Evolutionary conservation across 1,140 invertebrate genomes (phyloP), one percentile per base, ranked within the genome.

Genomic region (Araneus ventricosus): DNA sequence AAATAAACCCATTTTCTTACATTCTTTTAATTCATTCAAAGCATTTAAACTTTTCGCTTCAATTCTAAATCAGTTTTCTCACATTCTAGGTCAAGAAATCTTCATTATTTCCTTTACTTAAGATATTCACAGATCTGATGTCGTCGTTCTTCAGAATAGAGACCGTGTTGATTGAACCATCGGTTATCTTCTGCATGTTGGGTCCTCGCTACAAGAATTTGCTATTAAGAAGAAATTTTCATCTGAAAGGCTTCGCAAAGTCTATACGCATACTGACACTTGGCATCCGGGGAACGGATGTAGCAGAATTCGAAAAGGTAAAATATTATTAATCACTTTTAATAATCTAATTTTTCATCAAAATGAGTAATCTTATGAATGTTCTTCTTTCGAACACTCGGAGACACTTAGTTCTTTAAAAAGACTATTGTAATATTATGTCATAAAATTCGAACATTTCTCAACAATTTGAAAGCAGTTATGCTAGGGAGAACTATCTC

Each of bases 171-270:
- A 41, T 89, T n/a, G 88, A 89, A 20, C 88, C 88, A 7, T 75
- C 88, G 24, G 20, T 79, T 39, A 37, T 89, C 24, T 89, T 89
- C n/a, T 89, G 88, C 27, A 75, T 89, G 88, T 4, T 89, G 61
- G 34, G 39, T 1, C 5, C 88, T 24, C n/a, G 8, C 3, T 24
- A 57, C 61, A 89, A 89, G 22, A 27, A 30, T 45, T 59, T 75
- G 24, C 37, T 89, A 17, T 2, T 45, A 0, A 75, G 24, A 37
- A 89, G 67, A 10, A 79, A 79, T 8, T 89, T 89, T 14, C 7
- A 27, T 24, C 6, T 89, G 0, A 41, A 45, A 57, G n/a, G 24
- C 7, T 39, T 45, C 7, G 22, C 17, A n/a, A 70, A 41, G 17
- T 75, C 88, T 7, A 75, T 75, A 27, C 37, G 27, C 2, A 30